These are phyloP conservation scores for Montipora sp. DNA, from an alignment of 64 coral and sea anemone genomes.

Conservation along the genomic window DNA sequence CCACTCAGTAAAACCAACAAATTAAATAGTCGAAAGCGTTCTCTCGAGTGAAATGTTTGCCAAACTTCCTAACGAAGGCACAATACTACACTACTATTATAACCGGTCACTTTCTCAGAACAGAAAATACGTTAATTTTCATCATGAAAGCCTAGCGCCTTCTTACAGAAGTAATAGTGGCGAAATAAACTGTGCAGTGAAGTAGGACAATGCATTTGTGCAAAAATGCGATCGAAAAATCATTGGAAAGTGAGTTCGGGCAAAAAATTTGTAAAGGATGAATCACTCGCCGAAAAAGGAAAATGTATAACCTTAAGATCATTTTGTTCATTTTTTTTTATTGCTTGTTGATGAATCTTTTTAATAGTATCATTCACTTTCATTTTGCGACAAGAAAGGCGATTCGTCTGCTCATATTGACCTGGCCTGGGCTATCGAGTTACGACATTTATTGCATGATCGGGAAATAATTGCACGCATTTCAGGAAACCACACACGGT, in stretches of 20 bases:
- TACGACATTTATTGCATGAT: conserved; percentile 53
- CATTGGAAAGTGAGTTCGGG: too few species aligned
- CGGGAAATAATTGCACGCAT: conserved; percentile 34
- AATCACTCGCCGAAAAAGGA: not conserved
- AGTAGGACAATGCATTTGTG: not conserved
- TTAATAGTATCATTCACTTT: not conserved
- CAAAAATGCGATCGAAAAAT: not conserved
- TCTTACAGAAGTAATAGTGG: not conserved
- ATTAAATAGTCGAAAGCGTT: not conserved
- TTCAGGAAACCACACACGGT: conserved; percentile 37
- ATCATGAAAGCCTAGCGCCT: too few species aligned
- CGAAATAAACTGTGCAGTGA: not conserved
- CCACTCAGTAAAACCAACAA: conserved; percentile 13
- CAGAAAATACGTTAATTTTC: not conserved
- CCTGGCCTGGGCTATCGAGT: conserved; percentile 18
- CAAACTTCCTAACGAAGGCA: not conserved
- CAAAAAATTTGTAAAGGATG: too few species aligned
- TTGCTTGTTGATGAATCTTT: not conserved
- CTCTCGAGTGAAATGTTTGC: not conserved
- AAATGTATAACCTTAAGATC: too few species aligned
- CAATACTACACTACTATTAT: not conserved
- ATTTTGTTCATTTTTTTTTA: not conserved
- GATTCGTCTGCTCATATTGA: not conserved
- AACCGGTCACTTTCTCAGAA: not conserved
- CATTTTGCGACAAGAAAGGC: not conserved